Percentiles rank a stretch among this genome's conserved stretches.
Evolutionary conservation across 35 echinoderm and acorn worm genomes (phyloP).

Genomic region (Patiria miniata): DNA sequence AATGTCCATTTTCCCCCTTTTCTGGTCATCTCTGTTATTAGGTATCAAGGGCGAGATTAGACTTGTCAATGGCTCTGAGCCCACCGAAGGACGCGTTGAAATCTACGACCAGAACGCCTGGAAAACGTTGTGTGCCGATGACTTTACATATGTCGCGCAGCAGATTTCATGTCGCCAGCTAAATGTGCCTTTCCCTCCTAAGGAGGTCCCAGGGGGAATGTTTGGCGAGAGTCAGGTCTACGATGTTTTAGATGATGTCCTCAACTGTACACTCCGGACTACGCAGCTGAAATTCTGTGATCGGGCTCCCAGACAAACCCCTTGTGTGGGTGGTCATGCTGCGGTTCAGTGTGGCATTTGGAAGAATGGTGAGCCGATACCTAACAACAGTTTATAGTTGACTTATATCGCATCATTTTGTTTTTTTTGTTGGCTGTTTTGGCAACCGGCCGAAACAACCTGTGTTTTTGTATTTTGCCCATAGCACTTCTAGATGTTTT

Average conservation of each 20-base stretch:
- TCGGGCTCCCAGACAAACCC: not conserved
- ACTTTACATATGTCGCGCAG: not conserved
- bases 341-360: constrained; percentile 18
- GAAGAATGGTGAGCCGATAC: not conserved
- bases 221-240: not conserved
- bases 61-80: not conserved
- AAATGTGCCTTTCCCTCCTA: not conserved
- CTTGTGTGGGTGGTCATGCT: not conserved
- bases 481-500: no score
- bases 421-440: no score
- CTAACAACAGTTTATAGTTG: no score
- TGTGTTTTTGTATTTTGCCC: no score
- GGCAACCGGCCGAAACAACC: no score
- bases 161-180: not conserved
- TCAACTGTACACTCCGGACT: not conserved
- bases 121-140: not conserved
- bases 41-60: not conserved
- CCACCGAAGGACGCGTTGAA: not conserved
- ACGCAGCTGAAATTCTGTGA: not conserved
- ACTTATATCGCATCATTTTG: no score
- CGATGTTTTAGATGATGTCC: not conserved
- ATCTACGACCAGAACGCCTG: not conserved
- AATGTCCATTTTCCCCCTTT: not conserved
- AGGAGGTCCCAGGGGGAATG: not conserved
- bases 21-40: not conserved